Conservation (phyloP, 2,113 vertebrate genomes). For the Isichthys henryi region DNA sequence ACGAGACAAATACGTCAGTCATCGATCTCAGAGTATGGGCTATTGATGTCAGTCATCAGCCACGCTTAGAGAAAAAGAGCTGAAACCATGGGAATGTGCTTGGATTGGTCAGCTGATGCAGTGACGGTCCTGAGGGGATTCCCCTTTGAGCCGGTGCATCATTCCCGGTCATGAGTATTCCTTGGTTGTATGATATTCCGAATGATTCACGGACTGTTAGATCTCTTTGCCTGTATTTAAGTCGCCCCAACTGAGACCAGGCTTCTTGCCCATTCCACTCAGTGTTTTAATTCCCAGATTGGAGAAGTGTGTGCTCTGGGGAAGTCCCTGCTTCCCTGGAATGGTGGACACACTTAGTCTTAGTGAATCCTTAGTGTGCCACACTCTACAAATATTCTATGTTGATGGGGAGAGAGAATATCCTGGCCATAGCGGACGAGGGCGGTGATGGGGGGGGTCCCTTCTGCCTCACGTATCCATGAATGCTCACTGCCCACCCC, state of each 20-base stretch:
- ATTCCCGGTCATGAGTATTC: background rate
- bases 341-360: background rate
- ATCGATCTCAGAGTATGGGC: background rate
- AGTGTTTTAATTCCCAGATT: background rate
- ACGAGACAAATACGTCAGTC: background rate
- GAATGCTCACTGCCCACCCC: background rate
- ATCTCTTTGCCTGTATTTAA: background rate
- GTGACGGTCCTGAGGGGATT: background rate
- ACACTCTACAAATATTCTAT: background rate
- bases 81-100: background rate
- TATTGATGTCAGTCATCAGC: background rate
- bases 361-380: background rate
- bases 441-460: background rate
- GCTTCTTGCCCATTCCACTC: background rate
- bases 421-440: background rate
- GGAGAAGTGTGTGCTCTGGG: background rate
- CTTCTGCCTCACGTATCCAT: background rate
- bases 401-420: background rate
- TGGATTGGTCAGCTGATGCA: background rate
- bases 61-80: background rate
- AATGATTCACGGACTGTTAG: background rate
- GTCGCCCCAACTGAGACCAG: background rate
- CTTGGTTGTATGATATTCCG: background rate
- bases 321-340: background rate
- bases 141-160: background rate